A percentile compares a stretch with the other conserved stretches of the same genome.
Conservation (phyloP, 2,797 vertebrate species). For the Salmo trutta region DNA sequence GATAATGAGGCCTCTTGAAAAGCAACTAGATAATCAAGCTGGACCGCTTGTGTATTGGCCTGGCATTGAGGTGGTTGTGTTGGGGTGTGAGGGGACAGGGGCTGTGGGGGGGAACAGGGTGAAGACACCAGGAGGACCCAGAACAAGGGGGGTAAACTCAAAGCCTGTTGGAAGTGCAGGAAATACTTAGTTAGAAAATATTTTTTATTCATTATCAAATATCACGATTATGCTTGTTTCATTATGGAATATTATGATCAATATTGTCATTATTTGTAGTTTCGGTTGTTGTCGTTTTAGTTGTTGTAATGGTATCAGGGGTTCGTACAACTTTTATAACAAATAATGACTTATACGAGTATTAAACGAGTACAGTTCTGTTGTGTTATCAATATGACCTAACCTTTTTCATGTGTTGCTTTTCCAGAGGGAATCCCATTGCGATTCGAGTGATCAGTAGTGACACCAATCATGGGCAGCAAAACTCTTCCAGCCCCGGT, state of each 20-base stretch:
- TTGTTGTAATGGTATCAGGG: slow-evolving; percentile 3
- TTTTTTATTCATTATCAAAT: background rate
- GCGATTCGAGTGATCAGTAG: slow-evolving; percentile 18
- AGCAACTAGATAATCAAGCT: slow-evolving; percentile 5
- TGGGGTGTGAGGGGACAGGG: background rate
- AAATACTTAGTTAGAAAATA: background rate
- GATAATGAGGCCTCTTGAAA: slow-evolving; percentile 27
- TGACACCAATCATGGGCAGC: slow-evolving; percentile 84
- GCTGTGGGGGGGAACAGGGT: background rate
- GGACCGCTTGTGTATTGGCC: slow-evolving; percentile 17
- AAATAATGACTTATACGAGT: slow-evolving; percentile 12
- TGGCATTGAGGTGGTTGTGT: background rate
- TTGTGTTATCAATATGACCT: background rate
- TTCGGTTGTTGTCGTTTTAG: background rate
- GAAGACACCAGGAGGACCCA: background rate
- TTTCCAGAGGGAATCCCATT: slow-evolving; percentile 13
- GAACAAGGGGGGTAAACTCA: background rate
- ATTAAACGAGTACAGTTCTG: slow-evolving; percentile 1
- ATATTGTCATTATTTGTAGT: background rate
- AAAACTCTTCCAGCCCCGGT: slow-evolving; percentile 94
- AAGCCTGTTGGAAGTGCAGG: background rate
- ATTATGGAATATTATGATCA: background rate
- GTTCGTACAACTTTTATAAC: too few species aligned
- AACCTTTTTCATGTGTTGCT: slow-evolving; percentile 39
- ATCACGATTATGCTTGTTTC: background rate